These are phyloP conservation scores for Marasmarcha lunaedactyla DNA, from an alignment of 2,888 invertebrate species.

Conservation along the genomic window DNA sequence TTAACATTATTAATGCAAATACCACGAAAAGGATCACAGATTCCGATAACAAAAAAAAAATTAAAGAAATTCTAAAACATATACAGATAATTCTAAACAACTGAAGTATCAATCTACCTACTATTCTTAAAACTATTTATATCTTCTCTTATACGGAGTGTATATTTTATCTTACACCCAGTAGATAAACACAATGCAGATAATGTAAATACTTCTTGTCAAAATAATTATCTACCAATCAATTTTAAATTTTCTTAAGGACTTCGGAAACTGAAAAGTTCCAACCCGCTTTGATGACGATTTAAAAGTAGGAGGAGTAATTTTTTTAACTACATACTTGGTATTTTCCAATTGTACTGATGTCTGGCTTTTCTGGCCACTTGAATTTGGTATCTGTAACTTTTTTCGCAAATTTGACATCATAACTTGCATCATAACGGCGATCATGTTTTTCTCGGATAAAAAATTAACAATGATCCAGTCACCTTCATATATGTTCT, in stretches of 20 bases:
- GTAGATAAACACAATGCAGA: not conserved
- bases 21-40: not conserved
- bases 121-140: too few species aligned
- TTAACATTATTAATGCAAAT: too few species aligned
- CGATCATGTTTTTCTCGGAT: constrained; percentile 17
- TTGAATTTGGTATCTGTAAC: constrained; percentile 16
- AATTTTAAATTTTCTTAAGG: not conserved
- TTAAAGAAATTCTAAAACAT: not conserved
- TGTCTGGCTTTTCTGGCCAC: constrained; percentile 18
- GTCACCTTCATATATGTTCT: constrained; percentile 13
- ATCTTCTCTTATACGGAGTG: too few species aligned
- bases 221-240: not conserved
- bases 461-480: constrained; percentile 19
- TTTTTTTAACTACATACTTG: constrained; percentile 18
- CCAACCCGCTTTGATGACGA: constrained; percentile 5
- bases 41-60: not conserved
- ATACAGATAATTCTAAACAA: too few species aligned
- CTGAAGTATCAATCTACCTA: too few species aligned
- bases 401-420: constrained; percentile 19
- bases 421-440: constrained; percentile 16
- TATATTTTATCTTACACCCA: too few species aligned
- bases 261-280: not conserved
- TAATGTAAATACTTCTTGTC: not conserved
- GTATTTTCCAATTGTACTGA: constrained; percentile 15
- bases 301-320: constrained; percentile 15